Conservation (phyloP, 2,888 invertebrate genomes). For the Nymphalis polychloros region DNA sequence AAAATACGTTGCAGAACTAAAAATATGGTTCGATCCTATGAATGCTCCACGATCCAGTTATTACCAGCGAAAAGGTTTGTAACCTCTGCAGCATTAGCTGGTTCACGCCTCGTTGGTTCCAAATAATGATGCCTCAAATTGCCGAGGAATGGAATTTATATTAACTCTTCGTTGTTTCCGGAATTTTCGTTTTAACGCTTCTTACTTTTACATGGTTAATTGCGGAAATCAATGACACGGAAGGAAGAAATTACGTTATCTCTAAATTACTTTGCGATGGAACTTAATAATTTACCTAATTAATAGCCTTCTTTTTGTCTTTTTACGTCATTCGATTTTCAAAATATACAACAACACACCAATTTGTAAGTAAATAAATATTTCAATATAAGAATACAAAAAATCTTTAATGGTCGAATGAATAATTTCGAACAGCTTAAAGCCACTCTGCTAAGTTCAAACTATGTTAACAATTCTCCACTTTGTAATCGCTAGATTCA, state of each 20-base stretch:
- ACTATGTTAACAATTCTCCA: background rate
- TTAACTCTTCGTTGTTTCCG: constrained; percentile 34
- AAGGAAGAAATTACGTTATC: constrained; percentile 17
- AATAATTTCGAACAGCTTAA: background rate
- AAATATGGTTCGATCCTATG: background rate
- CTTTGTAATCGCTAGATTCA: constrained; percentile 17
- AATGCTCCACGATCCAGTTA: background rate
- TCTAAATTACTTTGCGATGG: background rate
- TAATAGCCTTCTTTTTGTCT: no score
- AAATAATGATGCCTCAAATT: constrained; percentile 41
- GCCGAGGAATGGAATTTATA: constrained; percentile 33
- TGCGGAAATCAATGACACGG: constrained; percentile 14
- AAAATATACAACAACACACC: no score
- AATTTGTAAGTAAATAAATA: no score
- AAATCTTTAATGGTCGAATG: no score
- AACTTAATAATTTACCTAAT: background rate
- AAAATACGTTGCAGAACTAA: no score
- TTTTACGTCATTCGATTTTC: no score
- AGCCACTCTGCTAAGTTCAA: background rate
- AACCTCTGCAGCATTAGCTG: constrained; percentile 35
- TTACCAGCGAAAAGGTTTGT: constrained; percentile 29
- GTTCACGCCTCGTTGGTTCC: constrained; percentile 38
- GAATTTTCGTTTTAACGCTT: constrained; percentile 32
- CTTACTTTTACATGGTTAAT: constrained; percentile 27
- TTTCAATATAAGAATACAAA: no score